A percentile compares a stretch with the other conserved stretches of the same genome.
These are phyloP conservation scores for Leucophenga varia DNA, from an alignment of 1,140 invertebrate genomes.

Conservation along the genomic window DNA sequence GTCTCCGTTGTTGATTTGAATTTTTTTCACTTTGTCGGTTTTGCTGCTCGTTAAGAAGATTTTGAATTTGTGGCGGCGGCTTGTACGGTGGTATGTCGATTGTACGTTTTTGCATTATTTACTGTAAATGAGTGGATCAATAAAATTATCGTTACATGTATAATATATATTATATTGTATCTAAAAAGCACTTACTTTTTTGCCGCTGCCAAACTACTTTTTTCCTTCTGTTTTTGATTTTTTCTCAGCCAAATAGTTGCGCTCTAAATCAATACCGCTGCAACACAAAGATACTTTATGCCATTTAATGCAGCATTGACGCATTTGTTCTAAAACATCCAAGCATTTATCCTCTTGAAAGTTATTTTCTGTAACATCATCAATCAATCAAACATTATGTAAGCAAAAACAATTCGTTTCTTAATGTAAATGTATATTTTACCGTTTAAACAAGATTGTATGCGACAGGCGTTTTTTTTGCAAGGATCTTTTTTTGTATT, in stretches of 20 bases:
- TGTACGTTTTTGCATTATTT: slow-evolving; percentile 41
- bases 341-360: slow-evolving; percentile 67
- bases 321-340: slow-evolving; percentile 64
- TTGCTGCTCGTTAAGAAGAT: slow-evolving; percentile 29
- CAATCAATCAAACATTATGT: no score
- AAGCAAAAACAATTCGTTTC: no score
- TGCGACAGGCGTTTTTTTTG: slow-evolving; percentile 72
- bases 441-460: slow-evolving; percentile 77
- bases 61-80: slow-evolving; percentile 40
- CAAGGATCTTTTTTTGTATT: slow-evolving; percentile 66
- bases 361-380: slow-evolving; percentile 67
- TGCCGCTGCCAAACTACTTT: background rate
- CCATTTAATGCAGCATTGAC: slow-evolving; percentile 67
- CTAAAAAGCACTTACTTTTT: background rate
- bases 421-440: no score
- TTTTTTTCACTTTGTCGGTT: slow-evolving; percentile 40
- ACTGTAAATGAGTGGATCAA: slow-evolving; percentile 6
- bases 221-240: background rate
- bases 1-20: slow-evolving; percentile 36
- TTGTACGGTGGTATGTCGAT: slow-evolving; percentile 33
- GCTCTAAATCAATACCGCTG: slow-evolving; percentile 64
- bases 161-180: background rate
- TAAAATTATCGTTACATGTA: background rate
- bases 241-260: slow-evolving; percentile 45
- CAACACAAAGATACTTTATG: slow-evolving; percentile 63